Evolutionary conservation across 2,797 vertebrate species (phyloP).

Genomic region (Onychomys torridus): DNA sequence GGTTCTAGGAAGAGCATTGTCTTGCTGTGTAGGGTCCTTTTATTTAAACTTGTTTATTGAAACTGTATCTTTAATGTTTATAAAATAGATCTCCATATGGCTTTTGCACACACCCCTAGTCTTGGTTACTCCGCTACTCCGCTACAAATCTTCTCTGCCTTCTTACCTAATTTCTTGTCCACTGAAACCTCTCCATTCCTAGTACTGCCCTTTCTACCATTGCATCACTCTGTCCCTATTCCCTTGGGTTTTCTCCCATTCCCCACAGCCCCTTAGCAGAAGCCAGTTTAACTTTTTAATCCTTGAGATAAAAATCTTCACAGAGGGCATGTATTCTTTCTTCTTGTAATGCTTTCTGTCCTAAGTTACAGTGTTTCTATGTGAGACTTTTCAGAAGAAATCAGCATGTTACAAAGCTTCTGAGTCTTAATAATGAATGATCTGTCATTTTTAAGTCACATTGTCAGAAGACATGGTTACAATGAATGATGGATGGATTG

Average conservation of each 20-base stretch:
- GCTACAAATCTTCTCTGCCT: background rate
- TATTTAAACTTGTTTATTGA: background rate
- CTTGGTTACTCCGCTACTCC: background rate
- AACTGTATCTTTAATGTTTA: background rate
- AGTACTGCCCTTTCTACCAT: background rate
- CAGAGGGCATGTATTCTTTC: constrained; percentile 1
- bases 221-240: no score
- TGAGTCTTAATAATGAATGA: background rate
- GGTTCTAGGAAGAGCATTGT: background rate
- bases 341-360: background rate
- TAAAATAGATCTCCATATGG: background rate
- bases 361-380: background rate
- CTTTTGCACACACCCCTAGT: background rate
- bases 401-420: background rate
- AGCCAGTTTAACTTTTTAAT: background rate
- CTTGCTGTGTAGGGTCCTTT: background rate
- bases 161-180: background rate
- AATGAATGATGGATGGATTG: background rate
- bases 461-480: background rate
- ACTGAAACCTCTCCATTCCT: background rate
- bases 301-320: background rate
- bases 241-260: background rate
- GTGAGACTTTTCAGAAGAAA: background rate
- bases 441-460: background rate
- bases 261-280: background rate